Percentiles rank a stretch among this genome's conserved stretches.
These are phyloP conservation scores for Cepphus grylle DNA, from an alignment of 2,113 vertebrate species.

Conservation along the genomic window DNA sequence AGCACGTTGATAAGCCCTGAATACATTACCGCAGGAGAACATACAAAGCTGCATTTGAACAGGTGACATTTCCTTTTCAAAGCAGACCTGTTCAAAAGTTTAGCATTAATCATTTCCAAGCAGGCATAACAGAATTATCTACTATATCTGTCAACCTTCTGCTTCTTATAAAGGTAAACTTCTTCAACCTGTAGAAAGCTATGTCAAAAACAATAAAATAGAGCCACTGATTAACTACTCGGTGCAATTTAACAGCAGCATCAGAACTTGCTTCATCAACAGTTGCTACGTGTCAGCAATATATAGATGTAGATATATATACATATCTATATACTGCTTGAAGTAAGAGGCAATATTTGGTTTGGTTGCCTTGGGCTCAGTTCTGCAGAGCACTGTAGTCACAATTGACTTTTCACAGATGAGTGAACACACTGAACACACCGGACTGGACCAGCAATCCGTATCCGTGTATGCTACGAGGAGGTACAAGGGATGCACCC, in stretches of 20 bases:
- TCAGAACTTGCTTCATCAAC: conserved; percentile 13
- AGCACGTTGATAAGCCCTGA: conserved; percentile 57
- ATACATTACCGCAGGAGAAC: conserved; percentile 28
- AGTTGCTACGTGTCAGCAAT: not conserved
- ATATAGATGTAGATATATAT: not conserved
- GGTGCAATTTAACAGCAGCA: conserved; percentile 10
- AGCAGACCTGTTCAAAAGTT: conserved; percentile 51
- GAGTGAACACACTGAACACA: not conserved
- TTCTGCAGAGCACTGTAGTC: not conserved
- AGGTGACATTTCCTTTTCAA: conserved; percentile 71
- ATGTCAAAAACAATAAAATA: conserved; percentile 31
- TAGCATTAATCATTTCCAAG: conserved; percentile 66
- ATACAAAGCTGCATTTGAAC: conserved; percentile 71
- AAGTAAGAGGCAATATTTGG: conserved; percentile 39
- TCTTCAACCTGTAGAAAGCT: conserved; percentile 23
- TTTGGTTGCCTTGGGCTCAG: not conserved
- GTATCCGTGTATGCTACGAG: not conserved
- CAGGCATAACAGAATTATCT: conserved; percentile 64
- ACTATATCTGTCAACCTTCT: conserved; percentile 58
- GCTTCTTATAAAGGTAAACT: conserved; percentile 37
- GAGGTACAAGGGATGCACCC: not conserved
- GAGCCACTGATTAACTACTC: conserved; percentile 47
- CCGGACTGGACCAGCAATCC: not conserved
- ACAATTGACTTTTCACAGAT: not conserved
- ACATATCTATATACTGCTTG: not conserved